Evolutionary conservation across 1,140 invertebrate genomes (phyloP), one percentile per base, ranked within the genome.

Genomic region (Lamellibrachia luymesi): DNA sequence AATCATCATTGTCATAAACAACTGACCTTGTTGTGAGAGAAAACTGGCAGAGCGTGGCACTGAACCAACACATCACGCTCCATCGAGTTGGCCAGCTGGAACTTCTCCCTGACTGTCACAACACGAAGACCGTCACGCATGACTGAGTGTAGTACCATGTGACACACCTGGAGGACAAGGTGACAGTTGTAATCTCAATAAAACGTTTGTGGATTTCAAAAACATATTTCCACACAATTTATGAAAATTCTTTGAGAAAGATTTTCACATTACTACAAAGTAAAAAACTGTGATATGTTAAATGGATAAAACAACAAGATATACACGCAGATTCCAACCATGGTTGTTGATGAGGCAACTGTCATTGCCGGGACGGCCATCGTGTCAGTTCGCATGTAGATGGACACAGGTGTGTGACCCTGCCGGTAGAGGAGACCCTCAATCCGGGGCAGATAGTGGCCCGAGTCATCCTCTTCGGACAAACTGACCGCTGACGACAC

Each of bases 51-150:
- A 91, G 49, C 51, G 91, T 91, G 51, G 6, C 49, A 50, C 49
- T 50, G 91, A 4, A 51, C 51, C 49, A 50, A 51, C 49, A 91
- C 8, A n/a, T 91, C 91, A 91, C 49, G 27, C n/a, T 13, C 13
- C 91, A 52, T 92, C 50, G 17, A 17, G 51, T 92, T 92, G 92
- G 92, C 93, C 6, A 96, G 49, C 49, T 93, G 90, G 64, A 95
- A 95, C 4, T 94, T 93, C 90, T 96, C 95, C 56, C 92, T 94
- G n/a, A 96, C 93, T 4, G 94, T 95, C n/a, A 96, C 93, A 38
- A 95, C 92, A 50, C 95, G 92, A 90, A 95, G 95, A 22, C 94
- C 93, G 64, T 95, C 94, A 13, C 94, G 64, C 6, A 95, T 92
- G 1, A 93, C 91, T 2, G 95, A 96, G 80, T 94, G 94, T n/a